Conservation (phyloP, 2,888 invertebrate species). For the Copidosoma aretas region DNA sequence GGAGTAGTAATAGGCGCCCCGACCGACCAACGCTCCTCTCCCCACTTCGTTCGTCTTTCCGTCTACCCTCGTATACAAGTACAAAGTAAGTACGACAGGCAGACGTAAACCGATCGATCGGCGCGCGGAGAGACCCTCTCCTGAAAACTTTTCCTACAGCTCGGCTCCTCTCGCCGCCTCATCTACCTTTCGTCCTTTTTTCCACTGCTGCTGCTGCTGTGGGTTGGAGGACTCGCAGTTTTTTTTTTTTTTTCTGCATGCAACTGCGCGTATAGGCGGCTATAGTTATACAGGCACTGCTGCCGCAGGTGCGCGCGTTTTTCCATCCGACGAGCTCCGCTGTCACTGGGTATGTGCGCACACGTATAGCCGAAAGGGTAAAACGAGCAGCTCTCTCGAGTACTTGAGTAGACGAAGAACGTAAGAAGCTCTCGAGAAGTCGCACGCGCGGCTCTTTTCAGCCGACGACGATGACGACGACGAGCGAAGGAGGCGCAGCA, state of each 20-base stretch:
- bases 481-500: neutral
- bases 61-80: no score
- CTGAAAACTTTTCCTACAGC: neutral
- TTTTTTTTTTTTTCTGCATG: no score
- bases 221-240: no score
- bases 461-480: neutral
- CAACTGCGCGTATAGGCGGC: no score
- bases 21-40: slow-evolving; percentile 1
- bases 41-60: slow-evolving; percentile 7
- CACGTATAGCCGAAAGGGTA: no score
- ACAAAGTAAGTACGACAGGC: neutral
- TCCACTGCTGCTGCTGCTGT: no score
- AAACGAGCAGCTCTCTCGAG: no score
- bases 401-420: no score
- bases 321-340: no score
- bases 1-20: neutral
- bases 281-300: no score
- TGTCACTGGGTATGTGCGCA: neutral
- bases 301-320: neutral
- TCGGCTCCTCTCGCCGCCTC: slow-evolving; percentile 1
- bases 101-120: slow-evolving; percentile 35
- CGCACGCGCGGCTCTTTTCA: neutral
- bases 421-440: no score
- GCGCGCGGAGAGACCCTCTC: neutral
- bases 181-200: neutral